Percentiles rank a stretch among this genome's conserved stretches.
These are phyloP conservation scores for Prunella fulvescens DNA, from an alignment of 2,113 vertebrate genomes.

Conservation along the genomic window DNA sequence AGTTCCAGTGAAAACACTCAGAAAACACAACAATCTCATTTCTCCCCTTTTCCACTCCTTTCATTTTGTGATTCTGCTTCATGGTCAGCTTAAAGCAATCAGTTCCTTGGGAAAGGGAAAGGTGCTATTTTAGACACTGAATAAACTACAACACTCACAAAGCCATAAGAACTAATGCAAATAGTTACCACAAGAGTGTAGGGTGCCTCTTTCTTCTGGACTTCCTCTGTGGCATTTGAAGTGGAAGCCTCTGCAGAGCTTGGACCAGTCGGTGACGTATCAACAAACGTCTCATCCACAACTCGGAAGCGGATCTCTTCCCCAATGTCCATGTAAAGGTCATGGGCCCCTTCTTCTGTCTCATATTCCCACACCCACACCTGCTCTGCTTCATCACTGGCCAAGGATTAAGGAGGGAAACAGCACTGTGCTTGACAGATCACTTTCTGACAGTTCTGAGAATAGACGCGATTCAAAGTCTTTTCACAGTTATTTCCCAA, in stretches of 20 bases:
- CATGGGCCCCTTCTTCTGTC: slow-evolving; percentile 94
- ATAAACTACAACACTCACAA: neutral
- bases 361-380: slow-evolving; percentile 99
- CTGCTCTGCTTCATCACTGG: slow-evolving; percentile 92
- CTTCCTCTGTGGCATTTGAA: slow-evolving; percentile 71
- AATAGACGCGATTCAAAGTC: neutral
- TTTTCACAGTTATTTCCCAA: neutral
- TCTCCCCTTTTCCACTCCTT: neutral
- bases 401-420: slow-evolving; percentile 69
- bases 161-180: neutral
- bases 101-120: neutral
- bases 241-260: slow-evolving; percentile 70
- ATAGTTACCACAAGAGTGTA: slow-evolving; percentile 88
- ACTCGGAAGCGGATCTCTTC: slow-evolving; percentile 95
- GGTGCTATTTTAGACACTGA: neutral
- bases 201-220: slow-evolving; percentile 86
- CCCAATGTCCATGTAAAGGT: slow-evolving; percentile 97
- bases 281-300: slow-evolving; percentile 90
- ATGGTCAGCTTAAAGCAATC: neutral
- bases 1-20: neutral
- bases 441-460: neutral
- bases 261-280: slow-evolving; percentile 92
- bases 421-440: neutral
- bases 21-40: neutral
- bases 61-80: neutral